These are phyloP conservation scores for Schizaphis graminum DNA, from an alignment of 2,888 invertebrate species.

Conservation along the genomic window DNA sequence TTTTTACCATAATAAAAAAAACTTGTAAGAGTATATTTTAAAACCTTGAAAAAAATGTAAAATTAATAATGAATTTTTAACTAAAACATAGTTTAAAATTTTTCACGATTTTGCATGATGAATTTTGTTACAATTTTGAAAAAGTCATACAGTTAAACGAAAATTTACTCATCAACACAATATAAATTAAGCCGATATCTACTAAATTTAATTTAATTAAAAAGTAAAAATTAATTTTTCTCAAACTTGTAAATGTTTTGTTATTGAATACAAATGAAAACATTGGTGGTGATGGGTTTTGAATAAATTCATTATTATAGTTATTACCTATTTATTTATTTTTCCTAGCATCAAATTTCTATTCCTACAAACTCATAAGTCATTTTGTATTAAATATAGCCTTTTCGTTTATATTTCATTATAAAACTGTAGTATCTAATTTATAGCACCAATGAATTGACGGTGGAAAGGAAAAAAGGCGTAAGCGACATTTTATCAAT, in stretches of 20 bases:
- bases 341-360: background rate
- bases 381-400: background rate
- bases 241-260: background rate
- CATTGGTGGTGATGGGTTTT: background rate
- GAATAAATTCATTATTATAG: background rate
- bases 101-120: too few species aligned
- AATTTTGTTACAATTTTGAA: too few species aligned
- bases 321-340: background rate
- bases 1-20: too few species aligned
- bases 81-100: too few species aligned
- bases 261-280: background rate
- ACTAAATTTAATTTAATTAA: background rate
- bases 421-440: background rate
- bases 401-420: background rate
- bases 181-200: background rate
- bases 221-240: background rate
- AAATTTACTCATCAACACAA: background rate
- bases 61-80: too few species aligned
- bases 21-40: too few species aligned
- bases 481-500: too few species aligned
- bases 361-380: background rate
- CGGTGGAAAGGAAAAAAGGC: too few species aligned
- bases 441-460: background rate
- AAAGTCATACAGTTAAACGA: background rate
- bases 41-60: too few species aligned